Conservation (phyloP, 2,888 invertebrate genomes). For the Chrysopilus asiliformis region DNA sequence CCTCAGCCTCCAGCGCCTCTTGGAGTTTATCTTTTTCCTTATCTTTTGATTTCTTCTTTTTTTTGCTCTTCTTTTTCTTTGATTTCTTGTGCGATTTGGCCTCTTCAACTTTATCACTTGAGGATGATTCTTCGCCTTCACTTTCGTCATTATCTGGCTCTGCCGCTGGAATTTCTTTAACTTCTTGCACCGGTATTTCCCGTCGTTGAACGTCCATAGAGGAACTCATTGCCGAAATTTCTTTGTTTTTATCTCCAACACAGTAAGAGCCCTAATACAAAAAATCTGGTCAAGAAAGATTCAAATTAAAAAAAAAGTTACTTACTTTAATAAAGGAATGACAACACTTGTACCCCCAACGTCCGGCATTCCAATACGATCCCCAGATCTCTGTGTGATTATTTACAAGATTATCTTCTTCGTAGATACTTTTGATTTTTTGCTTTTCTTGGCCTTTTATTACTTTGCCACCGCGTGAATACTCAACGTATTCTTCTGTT, state of each 20-base stretch:
- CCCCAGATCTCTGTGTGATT: conserved; percentile 96
- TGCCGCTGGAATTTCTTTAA: conserved; percentile 1
- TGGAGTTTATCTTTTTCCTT: conserved; percentile 42
- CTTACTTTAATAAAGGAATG: conserved; percentile 69
- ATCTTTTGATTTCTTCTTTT: conserved; percentile 40
- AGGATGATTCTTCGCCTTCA: conserved; percentile 27
- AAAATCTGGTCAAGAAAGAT: not conserved
- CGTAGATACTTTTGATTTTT: conserved; percentile 73
- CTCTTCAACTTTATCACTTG: conserved; percentile 28
- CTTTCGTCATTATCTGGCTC: conserved; percentile 15
- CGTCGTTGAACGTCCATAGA: too few relatives aligned
- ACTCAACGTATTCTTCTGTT: conserved; percentile 91
- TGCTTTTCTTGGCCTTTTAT: conserved; percentile 80
- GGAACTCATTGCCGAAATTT: conserved; percentile 2
- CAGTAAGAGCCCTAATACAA: too few relatives aligned
- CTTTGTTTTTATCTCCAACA: conserved; percentile 7
- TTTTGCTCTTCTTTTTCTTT: conserved; percentile 24
- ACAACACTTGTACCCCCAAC: conserved; percentile 96
- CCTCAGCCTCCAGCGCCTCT: conserved; percentile 53
- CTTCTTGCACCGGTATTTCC: conserved; percentile 5
- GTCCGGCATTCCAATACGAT: conserved; percentile 82
- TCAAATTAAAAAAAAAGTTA: not conserved
- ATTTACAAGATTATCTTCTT: conserved; percentile 82
- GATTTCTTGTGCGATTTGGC: conserved; percentile 27
- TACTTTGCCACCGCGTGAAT: conserved; percentile 83